Evolutionary conservation across 2,797 vertebrate species (phyloP), one percentile per base, ranked within the genome.

Genomic region (Menidia menidia): DNA sequence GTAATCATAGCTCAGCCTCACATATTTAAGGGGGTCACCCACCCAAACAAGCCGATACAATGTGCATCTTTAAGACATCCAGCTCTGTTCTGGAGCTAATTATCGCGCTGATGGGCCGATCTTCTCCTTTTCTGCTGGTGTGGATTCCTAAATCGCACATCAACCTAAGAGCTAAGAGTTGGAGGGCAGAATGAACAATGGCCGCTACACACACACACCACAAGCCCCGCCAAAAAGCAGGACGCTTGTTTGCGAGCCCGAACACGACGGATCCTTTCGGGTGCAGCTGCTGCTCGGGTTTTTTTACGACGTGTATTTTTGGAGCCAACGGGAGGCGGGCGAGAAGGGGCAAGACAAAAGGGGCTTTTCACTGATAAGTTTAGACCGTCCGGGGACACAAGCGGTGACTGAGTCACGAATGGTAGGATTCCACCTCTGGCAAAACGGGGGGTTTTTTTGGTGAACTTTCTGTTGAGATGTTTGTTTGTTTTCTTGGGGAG

Each of bases 341-440:
- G 53, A 11, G 6, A 45, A 14, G 50, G 53, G 71, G n/a, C n/a
- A n/a, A n/a, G 31, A 87, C 71, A 79, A 74, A 48, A 10, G 53
- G 32, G 60, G 18, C 55, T 15, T 48, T 72, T 59, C 52, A 60
- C 68, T 71, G 65, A 18, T 11, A 42, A 60, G 18, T n/a, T 59
- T 11, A 25, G 59, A 71, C 35, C 35, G 72, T 79, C 75, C 33
- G 57, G 6, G 15, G 45, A 60, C 68, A 43, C 10, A 25, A 77
- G 30, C 51, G 47, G 32, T 67, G 47, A 64, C 4, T 10, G 44
- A 35, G 68, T 52, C 53, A 39, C 5, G 9, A 53, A 1, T 45
- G 10, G 33, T 50, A 8, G 51, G 0, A 6, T 51, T 66, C 64
- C 18, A 65, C 8, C 48, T n/a, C 53, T 45, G 45, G n/a, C 32